Evolutionary conservation across 2,797 vertebrate species (phyloP).

Genomic region (Podarcis siculus): DNA sequence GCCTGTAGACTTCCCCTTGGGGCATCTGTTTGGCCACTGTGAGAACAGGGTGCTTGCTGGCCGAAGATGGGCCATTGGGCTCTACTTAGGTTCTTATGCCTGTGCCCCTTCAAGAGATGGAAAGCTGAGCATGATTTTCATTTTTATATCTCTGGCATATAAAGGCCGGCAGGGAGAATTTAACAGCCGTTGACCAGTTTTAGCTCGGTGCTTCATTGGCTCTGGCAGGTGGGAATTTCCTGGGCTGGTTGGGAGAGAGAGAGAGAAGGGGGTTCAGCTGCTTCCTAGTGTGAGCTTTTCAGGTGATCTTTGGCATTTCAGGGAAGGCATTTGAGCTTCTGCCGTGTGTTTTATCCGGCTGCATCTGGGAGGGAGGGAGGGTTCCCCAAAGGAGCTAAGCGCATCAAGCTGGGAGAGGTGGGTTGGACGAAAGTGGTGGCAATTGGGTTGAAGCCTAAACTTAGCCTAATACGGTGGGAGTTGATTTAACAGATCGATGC

Average conservation of each 20-base stretch:
- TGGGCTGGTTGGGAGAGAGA: neutral
- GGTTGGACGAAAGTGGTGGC: neutral
- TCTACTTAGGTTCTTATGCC: neutral
- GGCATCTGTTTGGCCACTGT: too few species aligned
- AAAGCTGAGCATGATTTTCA: neutral
- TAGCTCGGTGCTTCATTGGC: neutral
- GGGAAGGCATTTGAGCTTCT: neutral
- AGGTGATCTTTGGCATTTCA: fast-evolving
- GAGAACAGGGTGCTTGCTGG: too few species aligned
- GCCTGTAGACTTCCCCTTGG: too few species aligned
- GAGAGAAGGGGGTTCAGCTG: neutral
- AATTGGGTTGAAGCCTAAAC: constrained; percentile 49
- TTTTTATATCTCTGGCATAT: fast-evolving
- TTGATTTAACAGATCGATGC: constrained; percentile 68
- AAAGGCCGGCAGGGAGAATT: fast-evolving
- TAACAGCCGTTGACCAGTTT: neutral
- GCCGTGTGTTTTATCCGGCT: neutral
- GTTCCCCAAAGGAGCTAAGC: neutral
- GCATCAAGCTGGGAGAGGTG: constrained; percentile 25
- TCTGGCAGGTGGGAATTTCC: neutral
- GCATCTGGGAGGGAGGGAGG: constrained; percentile 15
- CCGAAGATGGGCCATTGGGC: too few species aligned
- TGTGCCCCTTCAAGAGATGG: neutral
- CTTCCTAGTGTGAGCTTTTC: fast-evolving
- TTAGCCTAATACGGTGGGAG: constrained; percentile 54